Conservation (phyloP, 2,888 invertebrate genomes). For the Pilophorus perplexus region DNA sequence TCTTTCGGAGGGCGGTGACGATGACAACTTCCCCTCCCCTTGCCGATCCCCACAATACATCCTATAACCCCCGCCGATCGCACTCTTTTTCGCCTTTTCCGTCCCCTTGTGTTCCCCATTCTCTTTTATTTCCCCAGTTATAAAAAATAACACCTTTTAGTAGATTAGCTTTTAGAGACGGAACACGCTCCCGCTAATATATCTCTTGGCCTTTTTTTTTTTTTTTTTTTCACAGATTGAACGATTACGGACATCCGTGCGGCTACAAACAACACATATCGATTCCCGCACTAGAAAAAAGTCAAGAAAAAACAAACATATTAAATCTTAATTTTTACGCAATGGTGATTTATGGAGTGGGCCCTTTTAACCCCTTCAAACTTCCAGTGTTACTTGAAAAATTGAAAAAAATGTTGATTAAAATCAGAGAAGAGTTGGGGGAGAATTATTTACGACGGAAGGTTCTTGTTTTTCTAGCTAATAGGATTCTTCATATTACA, state of each 20-base stretch:
- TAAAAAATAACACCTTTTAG: constrained; percentile 48
- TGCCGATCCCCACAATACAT: no score
- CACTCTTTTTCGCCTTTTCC: constrained; percentile 17
- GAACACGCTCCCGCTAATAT: constrained; percentile 30
- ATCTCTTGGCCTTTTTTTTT: constrained; percentile 30
- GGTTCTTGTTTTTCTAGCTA: no score
- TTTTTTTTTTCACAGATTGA: constrained; percentile 43
- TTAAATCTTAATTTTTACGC: constrained; percentile 35
- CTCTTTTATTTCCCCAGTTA: constrained; percentile 28
- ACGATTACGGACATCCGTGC: constrained; percentile 40
- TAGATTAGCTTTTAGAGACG: constrained; percentile 43
- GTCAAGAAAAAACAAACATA: constrained; percentile 34
- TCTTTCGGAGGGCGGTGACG: not conserved
- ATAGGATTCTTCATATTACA: no score
- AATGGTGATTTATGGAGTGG: constrained; percentile 16
- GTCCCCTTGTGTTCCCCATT: constrained; percentile 17
- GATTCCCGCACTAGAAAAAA: constrained; percentile 14
- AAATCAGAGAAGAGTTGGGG: no score
- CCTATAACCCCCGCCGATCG: not conserved
- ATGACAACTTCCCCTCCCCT: constrained; percentile 22
- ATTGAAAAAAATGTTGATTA: not conserved
- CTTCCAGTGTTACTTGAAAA: not conserved
- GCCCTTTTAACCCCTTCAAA: constrained; percentile 1
- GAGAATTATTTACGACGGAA: no score
- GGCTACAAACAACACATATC: constrained; percentile 31